These are phyloP conservation scores for Cassiopea xamachana DNA, from an alignment of 30 jellyfish, hydroid and myxozoan genomes.

Conservation along the genomic window DNA sequence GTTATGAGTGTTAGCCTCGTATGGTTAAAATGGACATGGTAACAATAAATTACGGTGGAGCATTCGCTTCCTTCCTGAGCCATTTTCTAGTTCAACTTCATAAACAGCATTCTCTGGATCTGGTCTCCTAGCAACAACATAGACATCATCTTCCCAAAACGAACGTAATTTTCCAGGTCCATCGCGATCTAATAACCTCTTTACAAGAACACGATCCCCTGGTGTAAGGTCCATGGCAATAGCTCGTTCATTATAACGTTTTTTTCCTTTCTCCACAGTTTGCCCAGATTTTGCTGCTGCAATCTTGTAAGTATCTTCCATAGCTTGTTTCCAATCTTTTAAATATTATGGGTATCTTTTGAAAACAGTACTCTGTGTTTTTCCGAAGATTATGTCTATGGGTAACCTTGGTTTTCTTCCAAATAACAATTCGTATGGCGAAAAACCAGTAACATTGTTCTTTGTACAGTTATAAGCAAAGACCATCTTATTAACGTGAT, in stretches of 20 bases:
- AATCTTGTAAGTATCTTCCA: slow-evolving; percentile 39
- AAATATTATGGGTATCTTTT: slow-evolving; percentile 33
- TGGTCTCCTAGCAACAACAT: slow-evolving; percentile 16
- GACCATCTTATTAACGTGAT: slow-evolving; percentile 14
- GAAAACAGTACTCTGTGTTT: slow-evolving; percentile 19
- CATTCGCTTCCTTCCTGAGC: no score
- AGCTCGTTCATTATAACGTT: slow-evolving; percentile 23
- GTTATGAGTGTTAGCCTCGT: no score
- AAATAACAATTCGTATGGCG: slow-evolving; percentile 33
- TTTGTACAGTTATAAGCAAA: slow-evolving; percentile 35
- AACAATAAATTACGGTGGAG: no score
- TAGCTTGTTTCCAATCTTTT: slow-evolving; percentile 29
- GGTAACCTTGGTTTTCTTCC: slow-evolving; percentile 49
- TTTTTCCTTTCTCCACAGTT: slow-evolving; percentile 13
- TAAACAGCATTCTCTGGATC: no score
- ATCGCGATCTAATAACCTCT: slow-evolving; percentile 21
- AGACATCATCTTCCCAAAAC: slow-evolving; percentile 52
- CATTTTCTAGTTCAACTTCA: no score
- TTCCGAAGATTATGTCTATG: slow-evolving; percentile 19
- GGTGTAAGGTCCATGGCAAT: slow-evolving; percentile 13
- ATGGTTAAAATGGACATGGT: no score
- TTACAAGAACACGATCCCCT: slow-evolving; percentile 47
- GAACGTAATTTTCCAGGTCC: slow-evolving; percentile 67
- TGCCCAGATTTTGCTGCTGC: slow-evolving; percentile 53
- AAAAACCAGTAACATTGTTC: slow-evolving; percentile 40